phyloP scores from a whole-genome alignment of 2,888 invertebrate genomes.

The Vannuccia rotundouncinata region DNA sequence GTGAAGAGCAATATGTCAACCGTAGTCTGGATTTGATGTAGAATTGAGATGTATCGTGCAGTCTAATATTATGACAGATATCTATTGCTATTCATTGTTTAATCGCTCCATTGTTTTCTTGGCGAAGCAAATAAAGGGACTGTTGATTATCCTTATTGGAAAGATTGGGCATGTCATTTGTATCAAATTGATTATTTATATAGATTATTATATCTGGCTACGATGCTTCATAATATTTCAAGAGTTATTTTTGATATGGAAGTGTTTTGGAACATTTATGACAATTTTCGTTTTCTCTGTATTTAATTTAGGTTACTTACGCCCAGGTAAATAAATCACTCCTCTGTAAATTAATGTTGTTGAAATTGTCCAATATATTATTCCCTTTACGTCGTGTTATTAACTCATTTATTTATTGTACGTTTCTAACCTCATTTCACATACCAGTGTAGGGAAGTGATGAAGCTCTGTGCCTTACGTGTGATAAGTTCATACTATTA shows the following conservation, averaged over 20 bases:
- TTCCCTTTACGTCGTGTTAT: not conserved
- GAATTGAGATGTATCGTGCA: too few species aligned
- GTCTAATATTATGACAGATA: too few species aligned
- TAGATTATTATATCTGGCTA: not conserved
- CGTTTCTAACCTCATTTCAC: too few species aligned
- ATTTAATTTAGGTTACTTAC: not conserved
- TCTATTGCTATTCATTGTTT: too few species aligned
- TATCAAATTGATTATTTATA: not conserved
- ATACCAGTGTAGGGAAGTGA: too few species aligned
- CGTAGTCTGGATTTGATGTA: too few species aligned
- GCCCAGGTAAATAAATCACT: not conserved
- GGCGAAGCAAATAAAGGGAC: too few species aligned
- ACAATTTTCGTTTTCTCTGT: not conserved
- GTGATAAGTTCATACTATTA: too few species aligned
- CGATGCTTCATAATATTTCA: not conserved
- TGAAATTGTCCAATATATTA: not conserved
- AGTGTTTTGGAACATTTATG: too few species aligned
- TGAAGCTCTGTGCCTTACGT: too few species aligned
- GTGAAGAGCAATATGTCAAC: too few species aligned
- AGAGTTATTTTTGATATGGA: not conserved
- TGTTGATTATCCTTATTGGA: not conserved
- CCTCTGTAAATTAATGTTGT: not conserved
- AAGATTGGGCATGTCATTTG: not conserved
- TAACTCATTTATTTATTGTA: not conserved
- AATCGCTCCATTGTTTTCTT: too few species aligned